These are phyloP conservation scores for Oncorhynchus tshawytscha DNA, from an alignment of 2,113 vertebrate genomes.

Conservation along the genomic window DNA sequence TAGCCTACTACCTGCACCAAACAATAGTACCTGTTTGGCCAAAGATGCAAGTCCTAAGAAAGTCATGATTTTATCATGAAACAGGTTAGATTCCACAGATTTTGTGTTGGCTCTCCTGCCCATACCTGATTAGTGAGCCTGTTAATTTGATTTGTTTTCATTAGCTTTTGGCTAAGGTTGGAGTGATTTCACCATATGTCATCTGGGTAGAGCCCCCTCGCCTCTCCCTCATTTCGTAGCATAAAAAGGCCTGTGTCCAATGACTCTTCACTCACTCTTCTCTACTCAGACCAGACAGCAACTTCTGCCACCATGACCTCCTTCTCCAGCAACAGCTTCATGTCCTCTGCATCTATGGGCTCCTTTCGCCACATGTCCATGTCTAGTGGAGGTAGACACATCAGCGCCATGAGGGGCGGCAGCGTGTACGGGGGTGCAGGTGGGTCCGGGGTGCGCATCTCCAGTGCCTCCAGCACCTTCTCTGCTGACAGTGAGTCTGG, in stretches of 20 bases:
- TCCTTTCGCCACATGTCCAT: not conserved
- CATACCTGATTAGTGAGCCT: not conserved
- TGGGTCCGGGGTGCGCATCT: constrained; percentile 35
- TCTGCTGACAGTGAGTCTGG: not conserved
- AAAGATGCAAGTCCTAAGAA: too few species aligned
- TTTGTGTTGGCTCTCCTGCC: not conserved
- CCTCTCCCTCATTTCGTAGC: constrained; percentile 21
- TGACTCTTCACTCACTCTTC: not conserved
- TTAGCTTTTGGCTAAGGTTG: constrained; percentile 17
- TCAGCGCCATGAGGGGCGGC: constrained; percentile 17
- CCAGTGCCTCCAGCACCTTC: constrained; percentile 20
- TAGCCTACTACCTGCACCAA: too few species aligned
- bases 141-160: not conserved
- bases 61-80: not conserved
- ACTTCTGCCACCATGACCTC: constrained; percentile 12
- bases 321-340: constrained; percentile 16
- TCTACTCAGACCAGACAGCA: constrained; percentile 36
- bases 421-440: constrained; percentile 55
- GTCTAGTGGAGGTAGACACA: not conserved
- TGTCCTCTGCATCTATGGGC: not conserved
- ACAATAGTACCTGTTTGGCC: too few species aligned
- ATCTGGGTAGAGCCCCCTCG: constrained; percentile 8
- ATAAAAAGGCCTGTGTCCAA: constrained; percentile 36
- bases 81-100: not conserved
- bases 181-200: not conserved